Conservation (phyloP, 37 sponge, comb jelly and placozoan species). For the Halisarca cf. caerulea region DNA sequence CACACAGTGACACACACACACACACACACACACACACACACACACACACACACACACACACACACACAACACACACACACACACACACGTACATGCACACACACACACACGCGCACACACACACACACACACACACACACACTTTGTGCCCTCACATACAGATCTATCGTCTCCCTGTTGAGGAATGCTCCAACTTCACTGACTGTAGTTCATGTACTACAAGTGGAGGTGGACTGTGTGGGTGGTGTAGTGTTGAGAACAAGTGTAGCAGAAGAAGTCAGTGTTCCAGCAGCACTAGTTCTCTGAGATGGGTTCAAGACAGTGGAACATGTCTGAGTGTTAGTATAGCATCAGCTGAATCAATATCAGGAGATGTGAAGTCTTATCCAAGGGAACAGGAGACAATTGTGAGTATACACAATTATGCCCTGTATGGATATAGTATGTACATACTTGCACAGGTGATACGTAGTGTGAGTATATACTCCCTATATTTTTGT, state of each 20-base stretch:
- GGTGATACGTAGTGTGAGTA: no score
- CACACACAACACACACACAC: no score
- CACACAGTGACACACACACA: no score
- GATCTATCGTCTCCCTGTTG: constrained; percentile 48
- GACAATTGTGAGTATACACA: constrained; percentile 3
- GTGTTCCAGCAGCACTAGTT: constrained; percentile 54
- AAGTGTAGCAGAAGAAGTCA: constrained; percentile 74
- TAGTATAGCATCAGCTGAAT: constrained; percentile 14
- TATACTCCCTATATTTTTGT: no score
- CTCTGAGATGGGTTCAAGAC: constrained; percentile 19
- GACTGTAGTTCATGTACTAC: constrained; percentile 48
- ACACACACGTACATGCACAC: no score
- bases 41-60: no score
- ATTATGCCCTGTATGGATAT: no score
- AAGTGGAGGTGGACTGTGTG: constrained; percentile 59
- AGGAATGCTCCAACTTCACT: constrained; percentile 45
- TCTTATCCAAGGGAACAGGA: constrained; percentile 5
- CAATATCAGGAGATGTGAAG: neutral
- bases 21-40: no score
- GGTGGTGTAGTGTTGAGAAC: constrained; percentile 90
- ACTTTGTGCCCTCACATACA: neutral
- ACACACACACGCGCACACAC: no score
- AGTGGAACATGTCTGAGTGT: constrained; percentile 3
- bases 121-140: no score
- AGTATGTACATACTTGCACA: no score